phyloP scores from a whole-genome alignment of 2,888 invertebrate species.

The Rhamnusium bicolor region DNA sequence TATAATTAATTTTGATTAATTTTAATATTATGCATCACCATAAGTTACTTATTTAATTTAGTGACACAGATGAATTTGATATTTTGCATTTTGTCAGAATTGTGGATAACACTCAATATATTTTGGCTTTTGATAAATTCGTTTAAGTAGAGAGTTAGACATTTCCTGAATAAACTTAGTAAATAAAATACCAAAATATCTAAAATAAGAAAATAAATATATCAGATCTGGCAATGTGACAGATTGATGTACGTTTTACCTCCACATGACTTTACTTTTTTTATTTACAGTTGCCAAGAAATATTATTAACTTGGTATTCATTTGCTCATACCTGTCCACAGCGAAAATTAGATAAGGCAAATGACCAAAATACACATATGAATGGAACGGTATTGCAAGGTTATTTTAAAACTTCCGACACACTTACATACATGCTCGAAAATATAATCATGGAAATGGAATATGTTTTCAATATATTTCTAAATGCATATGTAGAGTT shows the following conservation, averaged over 20 bases:
- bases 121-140: neutral
- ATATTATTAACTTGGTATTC: neutral
- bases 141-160: neutral
- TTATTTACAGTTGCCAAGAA: neutral
- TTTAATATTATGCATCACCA: too few relatives aligned
- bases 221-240: neutral
- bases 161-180: neutral
- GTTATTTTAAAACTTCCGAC: neutral
- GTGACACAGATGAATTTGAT: neutral
- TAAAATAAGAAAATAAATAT: constrained; percentile 5
- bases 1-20: too few relatives aligned
- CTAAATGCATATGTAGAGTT: too few relatives aligned
- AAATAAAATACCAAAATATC: constrained; percentile 1
- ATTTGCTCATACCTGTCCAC: neutral
- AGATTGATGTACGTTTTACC: constrained; percentile 3
- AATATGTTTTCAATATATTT: neutral
- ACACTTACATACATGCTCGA: neutral
- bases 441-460: too few relatives aligned
- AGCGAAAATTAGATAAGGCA: neutral
- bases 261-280: neutral
- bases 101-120: neutral
- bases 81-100: neutral
- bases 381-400: neutral
- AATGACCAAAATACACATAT: neutral
- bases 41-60: too few relatives aligned